Conservation (phyloP, 53 echinoderm and acorn worm species). For the Zoroaster sp. region DNA sequence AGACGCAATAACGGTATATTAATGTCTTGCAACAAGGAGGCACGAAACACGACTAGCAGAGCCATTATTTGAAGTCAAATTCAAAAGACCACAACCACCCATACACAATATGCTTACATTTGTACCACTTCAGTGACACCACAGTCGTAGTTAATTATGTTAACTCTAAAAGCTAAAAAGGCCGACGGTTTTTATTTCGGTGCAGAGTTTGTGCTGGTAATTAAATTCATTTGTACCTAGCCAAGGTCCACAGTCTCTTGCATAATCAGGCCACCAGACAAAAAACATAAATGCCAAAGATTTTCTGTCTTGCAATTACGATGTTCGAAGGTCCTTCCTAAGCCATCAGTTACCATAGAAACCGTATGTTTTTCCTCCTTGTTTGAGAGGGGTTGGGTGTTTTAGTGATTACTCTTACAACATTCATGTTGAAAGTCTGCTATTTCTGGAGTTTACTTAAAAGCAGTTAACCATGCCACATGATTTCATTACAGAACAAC, state of each 20-base stretch:
- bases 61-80: no score
- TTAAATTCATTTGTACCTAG: neutral
- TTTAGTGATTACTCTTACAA: neutral
- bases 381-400: no score
- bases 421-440: neutral
- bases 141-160: no score
- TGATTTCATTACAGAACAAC: neutral
- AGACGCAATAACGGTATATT: no score
- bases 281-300: neutral
- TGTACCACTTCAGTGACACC: no score
- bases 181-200: no score
- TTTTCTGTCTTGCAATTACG: neutral
- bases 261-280: neutral
- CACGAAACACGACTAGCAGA: no score
- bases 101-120: no score
- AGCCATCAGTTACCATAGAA: neutral
- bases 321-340: neutral
- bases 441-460: neutral
- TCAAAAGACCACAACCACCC: no score
- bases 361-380: neutral
- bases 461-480: neutral
- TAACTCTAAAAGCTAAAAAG: no score
- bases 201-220: no score
- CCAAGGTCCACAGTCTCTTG: neutral
- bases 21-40: no score